Evolutionary conservation across 2,888 invertebrate species (phyloP).

Genomic region (Drosophila ezoana): DNA sequence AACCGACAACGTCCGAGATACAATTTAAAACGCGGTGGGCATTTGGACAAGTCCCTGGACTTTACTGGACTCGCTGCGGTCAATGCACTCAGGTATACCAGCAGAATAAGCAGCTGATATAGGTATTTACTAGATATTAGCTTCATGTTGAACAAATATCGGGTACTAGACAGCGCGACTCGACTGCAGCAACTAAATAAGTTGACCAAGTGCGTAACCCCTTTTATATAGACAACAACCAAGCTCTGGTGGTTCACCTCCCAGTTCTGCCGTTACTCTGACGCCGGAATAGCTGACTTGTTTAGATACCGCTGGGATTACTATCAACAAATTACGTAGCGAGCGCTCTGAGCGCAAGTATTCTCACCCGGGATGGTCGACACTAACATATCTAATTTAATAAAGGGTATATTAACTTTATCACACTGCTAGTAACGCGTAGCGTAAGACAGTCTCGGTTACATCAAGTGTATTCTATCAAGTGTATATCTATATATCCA

Average conservation of each 20-base stretch:
- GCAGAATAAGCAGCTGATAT: conserved; percentile 28
- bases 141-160: conserved; percentile 26
- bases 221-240: conserved; percentile 23
- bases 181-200: conserved; percentile 34
- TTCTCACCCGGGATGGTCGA: conserved; percentile 11
- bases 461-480: background rate
- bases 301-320: conserved; percentile 26
- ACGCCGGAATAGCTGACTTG: conserved; percentile 8
- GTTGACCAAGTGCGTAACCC: conserved; percentile 2
- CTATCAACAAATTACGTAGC: conserved; percentile 19
- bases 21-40: conserved; percentile 39
- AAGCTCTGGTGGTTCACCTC: background rate
- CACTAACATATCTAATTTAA: background rate
- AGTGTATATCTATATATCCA: background rate
- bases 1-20: conserved; percentile 55
- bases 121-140: conserved; percentile 14
- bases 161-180: conserved; percentile 14
- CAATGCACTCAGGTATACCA: conserved; percentile 21
- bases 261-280: conserved; percentile 20
- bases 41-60: background rate
- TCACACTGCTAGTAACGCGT: background rate
- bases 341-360: conserved; percentile 2
- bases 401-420: background rate
- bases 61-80: conserved; percentile 8
- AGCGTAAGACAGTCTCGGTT: background rate